These are phyloP conservation scores for Pollimyrus isidori DNA, from an alignment of 2,113 vertebrate genomes.

Conservation along the genomic window DNA sequence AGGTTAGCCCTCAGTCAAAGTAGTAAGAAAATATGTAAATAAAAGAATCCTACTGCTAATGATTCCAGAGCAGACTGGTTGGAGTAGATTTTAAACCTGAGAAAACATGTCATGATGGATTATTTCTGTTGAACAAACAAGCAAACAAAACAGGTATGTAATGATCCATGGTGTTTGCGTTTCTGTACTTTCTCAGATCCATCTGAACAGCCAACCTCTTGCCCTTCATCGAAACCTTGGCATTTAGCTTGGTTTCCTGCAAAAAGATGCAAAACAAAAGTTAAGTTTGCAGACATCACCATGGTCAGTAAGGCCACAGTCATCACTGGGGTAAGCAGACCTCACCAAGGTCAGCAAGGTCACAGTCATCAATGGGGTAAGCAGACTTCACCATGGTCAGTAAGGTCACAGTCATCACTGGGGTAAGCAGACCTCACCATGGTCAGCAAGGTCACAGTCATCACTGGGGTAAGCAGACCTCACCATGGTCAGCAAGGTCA, in stretches of 20 bases:
- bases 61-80: slow-evolving; percentile 87
- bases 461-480: not conserved
- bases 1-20: not conserved
- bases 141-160: not conserved
- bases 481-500: no score
- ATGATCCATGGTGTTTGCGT: not conserved
- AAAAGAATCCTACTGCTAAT: slow-evolving; percentile 68
- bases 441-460: not conserved
- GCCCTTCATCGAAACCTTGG: slow-evolving; percentile 74
- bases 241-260: slow-evolving; percentile 77
- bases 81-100: slow-evolving; percentile 90
- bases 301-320: not conserved
- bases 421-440: not conserved
- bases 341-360: not conserved
- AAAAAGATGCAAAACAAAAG: not conserved
- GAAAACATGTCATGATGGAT: not conserved
- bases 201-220: slow-evolving; percentile 72
- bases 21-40: not conserved
- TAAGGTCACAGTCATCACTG: not conserved
- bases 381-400: not conserved
- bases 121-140: not conserved
- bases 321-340: not conserved
- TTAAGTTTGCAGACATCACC: not conserved
- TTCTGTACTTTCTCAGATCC: slow-evolving; percentile 75
- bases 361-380: not conserved